Percentiles rank a stretch among this genome's conserved stretches.
These are phyloP conservation scores for Bhutanitis thaidina DNA, from an alignment of 2,888 invertebrate species.

Conservation along the genomic window DNA sequence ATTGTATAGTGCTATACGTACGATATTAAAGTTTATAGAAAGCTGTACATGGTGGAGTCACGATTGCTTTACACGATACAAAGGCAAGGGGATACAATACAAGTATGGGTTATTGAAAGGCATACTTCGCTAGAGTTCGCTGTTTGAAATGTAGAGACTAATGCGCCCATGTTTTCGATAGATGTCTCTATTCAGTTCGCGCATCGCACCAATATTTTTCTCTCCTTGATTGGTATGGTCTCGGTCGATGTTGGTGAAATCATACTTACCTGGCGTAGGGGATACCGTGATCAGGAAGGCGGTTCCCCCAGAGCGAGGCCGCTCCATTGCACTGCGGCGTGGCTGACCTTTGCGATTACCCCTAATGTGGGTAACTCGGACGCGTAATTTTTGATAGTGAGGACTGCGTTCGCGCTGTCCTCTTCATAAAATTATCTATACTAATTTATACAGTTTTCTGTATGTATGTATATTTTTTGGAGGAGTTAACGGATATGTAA, in stretches of 20 bases:
- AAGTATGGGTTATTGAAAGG: neutral
- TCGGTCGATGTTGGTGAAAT: neutral
- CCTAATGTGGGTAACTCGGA: too few relatives aligned
- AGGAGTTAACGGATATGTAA: too few relatives aligned
- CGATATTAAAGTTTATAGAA: too few relatives aligned
- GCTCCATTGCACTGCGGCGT: conserved; percentile 13
- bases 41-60: too few relatives aligned
- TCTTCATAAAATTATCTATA: neutral
- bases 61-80: too few relatives aligned
- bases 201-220: neutral
- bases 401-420: neutral
- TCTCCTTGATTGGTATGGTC: neutral
- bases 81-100: too few relatives aligned
- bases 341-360: conserved; percentile 2
- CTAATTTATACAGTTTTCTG: too few relatives aligned
- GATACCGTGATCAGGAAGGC: conserved; percentile 3
- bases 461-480: too few relatives aligned
- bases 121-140: neutral
- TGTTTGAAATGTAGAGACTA: neutral
- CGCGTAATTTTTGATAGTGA: neutral
- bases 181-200: neutral
- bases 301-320: conserved; percentile 12
- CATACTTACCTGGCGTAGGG: too few relatives aligned
- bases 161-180: neutral
- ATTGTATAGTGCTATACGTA: too few relatives aligned